Percentiles rank a stretch among this genome's conserved stretches.
Evolutionary conservation across 2,113 vertebrate genomes (phyloP).

Genomic region (Spea bombifrons): DNA sequence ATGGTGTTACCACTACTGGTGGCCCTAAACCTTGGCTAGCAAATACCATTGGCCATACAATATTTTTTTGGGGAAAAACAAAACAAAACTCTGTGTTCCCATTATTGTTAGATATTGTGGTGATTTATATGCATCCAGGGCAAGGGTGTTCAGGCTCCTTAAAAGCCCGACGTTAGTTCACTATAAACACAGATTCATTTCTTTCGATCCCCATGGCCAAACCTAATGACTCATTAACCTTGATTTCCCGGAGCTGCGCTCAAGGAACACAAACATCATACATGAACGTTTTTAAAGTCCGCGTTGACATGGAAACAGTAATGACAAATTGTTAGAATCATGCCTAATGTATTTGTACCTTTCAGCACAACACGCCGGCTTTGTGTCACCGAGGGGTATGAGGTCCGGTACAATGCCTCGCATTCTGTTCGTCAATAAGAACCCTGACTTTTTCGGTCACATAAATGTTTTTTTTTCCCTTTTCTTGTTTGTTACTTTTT

Average conservation of each 20-base stretch:
- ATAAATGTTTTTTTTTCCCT: constrained; percentile 1
- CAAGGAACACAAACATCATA: constrained; percentile 60
- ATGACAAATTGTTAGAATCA: constrained; percentile 61
- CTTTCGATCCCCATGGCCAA: constrained; percentile 9
- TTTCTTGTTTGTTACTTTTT: constrained; percentile 28
- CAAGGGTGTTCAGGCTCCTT: no score
- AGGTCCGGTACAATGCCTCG: not conserved
- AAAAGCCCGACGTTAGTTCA: not conserved
- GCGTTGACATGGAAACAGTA: constrained; percentile 67
- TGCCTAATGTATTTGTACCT: constrained; percentile 61
- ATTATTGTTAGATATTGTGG: no score
- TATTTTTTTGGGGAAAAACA: no score
- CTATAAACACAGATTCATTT: constrained; percentile 13
- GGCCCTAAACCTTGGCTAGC: no score
- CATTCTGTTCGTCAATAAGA: constrained; percentile 29
- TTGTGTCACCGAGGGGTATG: constrained; percentile 33
- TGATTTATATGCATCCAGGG: no score
- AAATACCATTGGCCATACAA: no score
- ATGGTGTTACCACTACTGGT: no score
- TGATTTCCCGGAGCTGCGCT: constrained; percentile 56
- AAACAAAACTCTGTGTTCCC: no score
- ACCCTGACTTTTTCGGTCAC: constrained; percentile 33
- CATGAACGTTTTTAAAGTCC: constrained; percentile 54
- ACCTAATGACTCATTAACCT: constrained; percentile 47
- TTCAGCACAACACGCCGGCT: constrained; percentile 54